phyloP scores from a whole-genome alignment of 1,140 invertebrate genomes.

The Belonocnema kinseyi region DNA sequence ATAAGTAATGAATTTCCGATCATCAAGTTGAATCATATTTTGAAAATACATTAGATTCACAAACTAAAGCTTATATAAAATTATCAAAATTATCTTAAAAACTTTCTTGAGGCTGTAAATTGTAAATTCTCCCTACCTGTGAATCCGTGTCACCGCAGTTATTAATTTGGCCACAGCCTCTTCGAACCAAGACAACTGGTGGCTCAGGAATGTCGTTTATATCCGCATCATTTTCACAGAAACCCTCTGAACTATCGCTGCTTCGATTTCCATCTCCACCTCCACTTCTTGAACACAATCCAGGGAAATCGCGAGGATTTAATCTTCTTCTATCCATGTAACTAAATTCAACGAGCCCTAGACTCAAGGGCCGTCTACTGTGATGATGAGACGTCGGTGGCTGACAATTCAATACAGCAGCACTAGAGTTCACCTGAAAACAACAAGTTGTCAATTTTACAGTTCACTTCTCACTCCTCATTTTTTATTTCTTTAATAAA shows the following conservation, averaged over 20 bases:
- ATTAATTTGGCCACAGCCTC: slow-evolving; percentile 62
- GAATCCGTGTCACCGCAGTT: slow-evolving; percentile 80
- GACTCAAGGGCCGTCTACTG: slow-evolving; percentile 66
- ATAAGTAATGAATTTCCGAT: too few relatives aligned
- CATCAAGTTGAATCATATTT: too few relatives aligned
- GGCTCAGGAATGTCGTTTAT: slow-evolving; percentile 69
- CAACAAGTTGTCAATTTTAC: neutral
- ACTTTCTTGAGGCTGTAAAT: neutral
- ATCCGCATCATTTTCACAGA: slow-evolving; percentile 94
- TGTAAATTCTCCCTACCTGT: slow-evolving; percentile 75
- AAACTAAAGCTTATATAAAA: too few relatives aligned
- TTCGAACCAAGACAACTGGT: slow-evolving; percentile 65
- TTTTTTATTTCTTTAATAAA: neutral
- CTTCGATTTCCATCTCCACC: slow-evolving; percentile 88
- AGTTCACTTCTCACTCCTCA: neutral
- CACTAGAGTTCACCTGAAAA: slow-evolving; percentile 83
- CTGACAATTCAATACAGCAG: slow-evolving; percentile 85
- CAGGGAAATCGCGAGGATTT: slow-evolving; percentile 69
- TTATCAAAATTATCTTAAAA: neutral
- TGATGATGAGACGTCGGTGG: slow-evolving; percentile 77
- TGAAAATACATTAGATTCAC: too few relatives aligned
- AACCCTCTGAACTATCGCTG: slow-evolving; percentile 95
- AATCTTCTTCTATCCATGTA: slow-evolving; percentile 68
- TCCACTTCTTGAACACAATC: slow-evolving; percentile 63
- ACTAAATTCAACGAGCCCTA: slow-evolving; percentile 73